Percentiles rank a stretch among this genome's conserved stretches.
Conservation (phyloP, 2,113 vertebrate genomes). For the Drymodes brunneopygia region DNA sequence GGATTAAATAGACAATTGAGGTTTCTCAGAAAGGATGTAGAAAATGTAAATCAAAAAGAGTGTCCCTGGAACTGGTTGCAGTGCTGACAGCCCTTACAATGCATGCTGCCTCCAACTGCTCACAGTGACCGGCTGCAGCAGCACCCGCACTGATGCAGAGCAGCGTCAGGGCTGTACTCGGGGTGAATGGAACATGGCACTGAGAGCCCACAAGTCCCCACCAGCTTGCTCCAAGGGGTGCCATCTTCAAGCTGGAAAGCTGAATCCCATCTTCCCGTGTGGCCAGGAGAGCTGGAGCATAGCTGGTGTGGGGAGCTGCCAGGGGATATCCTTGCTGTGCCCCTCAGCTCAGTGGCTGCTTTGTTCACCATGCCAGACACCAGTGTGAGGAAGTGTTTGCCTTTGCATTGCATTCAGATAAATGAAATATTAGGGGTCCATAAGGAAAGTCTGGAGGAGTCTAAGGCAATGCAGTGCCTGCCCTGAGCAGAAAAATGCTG, state of each 20-base stretch:
- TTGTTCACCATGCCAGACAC: background rate
- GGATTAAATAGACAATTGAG: conserved; percentile 62
- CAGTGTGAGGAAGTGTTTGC: background rate
- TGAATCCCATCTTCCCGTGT: accelerated
- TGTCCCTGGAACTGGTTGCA: background rate
- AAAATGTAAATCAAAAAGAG: conserved; percentile 53
- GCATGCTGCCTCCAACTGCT: background rate
- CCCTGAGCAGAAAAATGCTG: background rate
- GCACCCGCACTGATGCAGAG: background rate
- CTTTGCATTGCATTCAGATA: background rate
- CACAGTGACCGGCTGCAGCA: background rate
- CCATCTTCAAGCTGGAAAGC: background rate
- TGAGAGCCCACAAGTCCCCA: background rate
- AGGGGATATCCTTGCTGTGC: background rate
- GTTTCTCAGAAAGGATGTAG: conserved; percentile 49
- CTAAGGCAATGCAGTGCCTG: background rate
- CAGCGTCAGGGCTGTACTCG: accelerated
- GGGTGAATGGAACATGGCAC: too few species aligned
- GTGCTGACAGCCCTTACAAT: conserved; percentile 49
- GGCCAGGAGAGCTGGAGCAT: background rate
- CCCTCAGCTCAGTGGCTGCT: background rate
- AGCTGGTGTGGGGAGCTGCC: background rate
- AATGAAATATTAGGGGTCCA: background rate
- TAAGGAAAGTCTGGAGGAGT: background rate
- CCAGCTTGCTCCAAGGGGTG: background rate